Percentiles rank a stretch among this genome's conserved stretches.
phyloP scores from a whole-genome alignment of 2,113 vertebrate species.

The Hydropotes inermis region DNA sequence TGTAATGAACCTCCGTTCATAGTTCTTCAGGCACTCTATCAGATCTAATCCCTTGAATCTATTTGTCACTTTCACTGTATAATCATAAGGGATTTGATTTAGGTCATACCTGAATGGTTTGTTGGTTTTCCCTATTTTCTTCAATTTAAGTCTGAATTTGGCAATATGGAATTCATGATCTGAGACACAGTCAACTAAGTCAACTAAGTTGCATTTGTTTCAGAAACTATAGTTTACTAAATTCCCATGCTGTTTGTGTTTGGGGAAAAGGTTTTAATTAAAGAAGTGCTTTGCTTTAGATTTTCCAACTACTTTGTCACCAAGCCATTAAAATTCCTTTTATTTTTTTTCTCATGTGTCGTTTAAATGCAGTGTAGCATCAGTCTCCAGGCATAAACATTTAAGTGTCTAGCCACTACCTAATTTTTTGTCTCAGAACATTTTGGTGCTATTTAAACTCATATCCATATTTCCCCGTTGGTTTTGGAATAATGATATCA shows the following conservation, averaged over 20 bases:
- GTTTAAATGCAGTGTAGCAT: constrained; percentile 20
- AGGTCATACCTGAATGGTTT: background rate
- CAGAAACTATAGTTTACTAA: constrained; percentile 30
- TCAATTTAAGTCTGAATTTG: background rate
- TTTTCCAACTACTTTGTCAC: background rate
- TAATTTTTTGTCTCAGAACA: constrained; percentile 19
- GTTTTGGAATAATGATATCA: background rate
- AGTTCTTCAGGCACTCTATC: background rate
- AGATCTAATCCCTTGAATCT: background rate
- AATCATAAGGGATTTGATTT: background rate
- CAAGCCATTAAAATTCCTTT: background rate
- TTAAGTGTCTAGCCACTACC: constrained; percentile 17
- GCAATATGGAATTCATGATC: background rate
- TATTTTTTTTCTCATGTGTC: background rate
- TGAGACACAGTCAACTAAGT: background rate
- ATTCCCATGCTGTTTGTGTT: background rate
- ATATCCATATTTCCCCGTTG: constrained; percentile 24
- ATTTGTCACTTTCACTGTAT: background rate
- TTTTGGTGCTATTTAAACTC: background rate
- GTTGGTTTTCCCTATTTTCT: background rate
- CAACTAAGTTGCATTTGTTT: constrained; percentile 1
- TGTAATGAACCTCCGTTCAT: background rate
- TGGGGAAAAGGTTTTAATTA: background rate
- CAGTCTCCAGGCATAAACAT: background rate
- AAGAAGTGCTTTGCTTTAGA: background rate